A percentile compares a stretch with the other conserved stretches of the same genome.
Conservation (phyloP, 2,797 vertebrate genomes). For the Mormyrus hasselquistii region DNA sequence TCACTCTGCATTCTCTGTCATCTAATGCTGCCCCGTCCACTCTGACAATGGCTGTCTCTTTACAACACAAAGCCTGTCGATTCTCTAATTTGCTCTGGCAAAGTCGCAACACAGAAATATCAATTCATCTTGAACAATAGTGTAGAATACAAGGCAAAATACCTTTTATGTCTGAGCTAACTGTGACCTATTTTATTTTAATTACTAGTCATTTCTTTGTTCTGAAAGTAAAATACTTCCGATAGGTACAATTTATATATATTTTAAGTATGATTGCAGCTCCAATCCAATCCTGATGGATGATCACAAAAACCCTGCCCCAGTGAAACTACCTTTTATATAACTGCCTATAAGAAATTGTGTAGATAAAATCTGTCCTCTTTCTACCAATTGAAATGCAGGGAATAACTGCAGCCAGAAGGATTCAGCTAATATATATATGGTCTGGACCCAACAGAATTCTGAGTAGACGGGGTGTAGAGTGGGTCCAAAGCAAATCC, state of each 20-base stretch:
- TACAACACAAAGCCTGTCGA: constrained; percentile 46
- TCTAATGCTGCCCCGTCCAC: constrained; percentile 32
- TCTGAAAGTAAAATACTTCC: neutral
- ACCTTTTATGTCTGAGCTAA: constrained; percentile 33
- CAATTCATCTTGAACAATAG: constrained; percentile 60
- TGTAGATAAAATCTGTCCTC: neutral
- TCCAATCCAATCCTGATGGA: neutral
- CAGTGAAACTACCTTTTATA: neutral
- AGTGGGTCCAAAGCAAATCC: neutral
- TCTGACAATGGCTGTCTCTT: constrained; percentile 53
- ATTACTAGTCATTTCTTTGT: neutral
- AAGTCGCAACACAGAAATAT: constrained; percentile 51
- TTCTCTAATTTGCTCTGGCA: constrained; percentile 58
- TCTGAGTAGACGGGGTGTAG: neutral
- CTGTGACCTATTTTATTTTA: neutral
- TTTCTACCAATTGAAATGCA: neutral
- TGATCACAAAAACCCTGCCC: neutral
- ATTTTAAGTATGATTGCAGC: neutral
- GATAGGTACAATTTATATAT: neutral
- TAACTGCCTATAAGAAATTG: neutral
- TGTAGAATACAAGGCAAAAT: constrained; percentile 45
- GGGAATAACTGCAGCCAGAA: neutral
- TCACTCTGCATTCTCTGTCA: constrained; percentile 50
- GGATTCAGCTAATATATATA: neutral
- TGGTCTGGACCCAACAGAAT: neutral